These are phyloP conservation scores for human (Homo sapiens) DNA, from an alignment of 2,113 vertebrate genomes.

Conservation along the genomic window DNA sequence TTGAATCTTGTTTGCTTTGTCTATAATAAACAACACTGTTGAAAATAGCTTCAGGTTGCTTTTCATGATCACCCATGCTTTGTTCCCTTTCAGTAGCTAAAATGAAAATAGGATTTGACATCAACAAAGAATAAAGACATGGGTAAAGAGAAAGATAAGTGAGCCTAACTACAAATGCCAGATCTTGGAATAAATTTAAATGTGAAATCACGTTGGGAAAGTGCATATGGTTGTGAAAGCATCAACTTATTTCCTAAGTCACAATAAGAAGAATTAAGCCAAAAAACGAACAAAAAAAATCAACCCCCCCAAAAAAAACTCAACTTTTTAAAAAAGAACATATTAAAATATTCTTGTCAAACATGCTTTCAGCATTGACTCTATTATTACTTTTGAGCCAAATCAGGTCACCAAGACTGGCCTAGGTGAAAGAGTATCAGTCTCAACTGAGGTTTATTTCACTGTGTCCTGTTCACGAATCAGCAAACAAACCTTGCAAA, in stretches of 20 bases:
- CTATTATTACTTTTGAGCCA: not conserved
- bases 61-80: not conserved
- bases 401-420: not conserved
- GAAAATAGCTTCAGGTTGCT: not conserved
- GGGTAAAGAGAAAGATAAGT: not conserved
- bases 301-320: no score
- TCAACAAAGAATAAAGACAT: not conserved
- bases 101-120: constrained; percentile 25
- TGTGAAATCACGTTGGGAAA: not conserved
- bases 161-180: not conserved
- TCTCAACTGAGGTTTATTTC: not conserved
- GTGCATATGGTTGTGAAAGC: not conserved
- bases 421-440: not conserved
- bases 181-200: not conserved
- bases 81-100: not conserved
- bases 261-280: not conserved
- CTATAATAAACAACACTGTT: not conserved
- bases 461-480: not conserved
- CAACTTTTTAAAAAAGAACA: not conserved
- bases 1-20: not conserved
- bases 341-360: not conserved
- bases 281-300: not conserved
- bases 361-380: not conserved
- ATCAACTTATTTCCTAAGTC: not conserved
- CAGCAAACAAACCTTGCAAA: not conserved